These are phyloP conservation scores for Bellardia pandia DNA, from an alignment of 2,888 invertebrate genomes.

Conservation along the genomic window DNA sequence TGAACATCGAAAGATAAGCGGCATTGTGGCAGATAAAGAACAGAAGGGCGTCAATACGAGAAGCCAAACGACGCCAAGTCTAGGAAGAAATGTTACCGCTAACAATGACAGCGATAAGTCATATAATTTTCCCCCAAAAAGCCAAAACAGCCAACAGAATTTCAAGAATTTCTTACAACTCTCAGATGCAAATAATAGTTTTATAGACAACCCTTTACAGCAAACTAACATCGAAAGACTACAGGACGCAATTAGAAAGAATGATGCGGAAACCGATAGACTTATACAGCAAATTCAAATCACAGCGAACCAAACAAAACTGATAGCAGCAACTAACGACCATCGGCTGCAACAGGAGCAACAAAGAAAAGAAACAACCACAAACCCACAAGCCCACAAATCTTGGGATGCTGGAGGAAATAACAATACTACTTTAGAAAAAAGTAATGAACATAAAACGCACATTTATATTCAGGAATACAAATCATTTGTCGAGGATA, in stretches of 20 bases:
- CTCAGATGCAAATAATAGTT: not conserved
- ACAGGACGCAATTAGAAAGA: not conserved
- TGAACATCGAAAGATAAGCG: conserved; percentile 58
- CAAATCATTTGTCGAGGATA: conserved; percentile 66
- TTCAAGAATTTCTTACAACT: not conserved
- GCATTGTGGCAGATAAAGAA: not conserved
- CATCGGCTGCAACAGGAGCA: not conserved
- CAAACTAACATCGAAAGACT: not conserved
- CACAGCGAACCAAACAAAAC: not conserved
- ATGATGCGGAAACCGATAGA: conserved; percentile 14
- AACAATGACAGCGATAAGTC: not conserved
- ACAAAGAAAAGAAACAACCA: not conserved
- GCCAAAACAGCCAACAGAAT: conserved; percentile 13
- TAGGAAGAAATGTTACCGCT: conserved; percentile 11
- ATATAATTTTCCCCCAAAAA: conserved; percentile 18
- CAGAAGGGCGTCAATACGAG: conserved; percentile 34
- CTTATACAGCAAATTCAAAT: not conserved
- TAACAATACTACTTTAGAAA: conserved; percentile 16
- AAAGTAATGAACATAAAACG: conserved; percentile 18
- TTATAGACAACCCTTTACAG: not conserved
- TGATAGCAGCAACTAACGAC: not conserved
- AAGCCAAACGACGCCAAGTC: conserved; percentile 67
- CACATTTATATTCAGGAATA: conserved; percentile 68
- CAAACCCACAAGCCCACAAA: not conserved
- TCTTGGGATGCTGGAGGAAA: not conserved